A percentile compares a stretch with the other conserved stretches of the same genome.
These are phyloP conservation scores for Danaus melanippus DNA, from an alignment of 1,140 invertebrate species.

Conservation along the genomic window DNA sequence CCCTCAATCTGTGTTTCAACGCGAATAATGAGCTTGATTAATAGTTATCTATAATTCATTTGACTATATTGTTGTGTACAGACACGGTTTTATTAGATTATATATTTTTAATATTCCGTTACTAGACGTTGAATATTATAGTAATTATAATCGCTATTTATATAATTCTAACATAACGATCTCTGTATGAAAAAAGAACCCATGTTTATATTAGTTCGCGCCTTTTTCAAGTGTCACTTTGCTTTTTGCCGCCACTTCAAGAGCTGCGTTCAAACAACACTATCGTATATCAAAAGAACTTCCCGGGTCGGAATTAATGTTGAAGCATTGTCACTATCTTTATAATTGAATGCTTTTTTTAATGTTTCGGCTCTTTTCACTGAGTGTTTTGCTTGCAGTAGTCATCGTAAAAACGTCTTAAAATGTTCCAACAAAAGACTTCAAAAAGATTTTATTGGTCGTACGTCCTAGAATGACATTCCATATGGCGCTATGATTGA, in stretches of 20 bases:
- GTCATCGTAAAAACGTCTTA: constrained; percentile 56
- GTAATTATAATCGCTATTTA: constrained; percentile 24
- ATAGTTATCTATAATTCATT: constrained; percentile 37
- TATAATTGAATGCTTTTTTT: constrained; percentile 68
- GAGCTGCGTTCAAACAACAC: constrained; percentile 55
- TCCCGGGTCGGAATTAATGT: constrained; percentile 40
- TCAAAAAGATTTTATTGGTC: constrained; percentile 53
- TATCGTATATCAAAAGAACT: constrained; percentile 68
- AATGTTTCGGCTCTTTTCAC: constrained; percentile 49
- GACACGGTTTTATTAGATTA: constrained; percentile 5
- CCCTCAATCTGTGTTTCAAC: constrained; percentile 31
- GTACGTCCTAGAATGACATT: constrained; percentile 38
- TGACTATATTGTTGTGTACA: constrained; percentile 27
- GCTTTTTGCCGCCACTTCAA: constrained; percentile 63
- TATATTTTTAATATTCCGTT: constrained; percentile 16
- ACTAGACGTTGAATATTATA: constrained; percentile 16
- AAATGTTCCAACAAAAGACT: constrained; percentile 56
- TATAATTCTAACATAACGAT: constrained; percentile 30
- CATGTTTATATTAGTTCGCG: constrained; percentile 66
- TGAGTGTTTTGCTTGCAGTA: constrained; percentile 50
- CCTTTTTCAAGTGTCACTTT: constrained; percentile 71
- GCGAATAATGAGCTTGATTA: constrained; percentile 33
- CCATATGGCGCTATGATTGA: constrained; percentile 56
- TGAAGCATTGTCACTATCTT: constrained; percentile 64
- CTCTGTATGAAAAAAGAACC: constrained; percentile 52